Evolutionary conservation across 2,797 vertebrate genomes (phyloP).

Genomic region (Coendou prehensilis): DNA sequence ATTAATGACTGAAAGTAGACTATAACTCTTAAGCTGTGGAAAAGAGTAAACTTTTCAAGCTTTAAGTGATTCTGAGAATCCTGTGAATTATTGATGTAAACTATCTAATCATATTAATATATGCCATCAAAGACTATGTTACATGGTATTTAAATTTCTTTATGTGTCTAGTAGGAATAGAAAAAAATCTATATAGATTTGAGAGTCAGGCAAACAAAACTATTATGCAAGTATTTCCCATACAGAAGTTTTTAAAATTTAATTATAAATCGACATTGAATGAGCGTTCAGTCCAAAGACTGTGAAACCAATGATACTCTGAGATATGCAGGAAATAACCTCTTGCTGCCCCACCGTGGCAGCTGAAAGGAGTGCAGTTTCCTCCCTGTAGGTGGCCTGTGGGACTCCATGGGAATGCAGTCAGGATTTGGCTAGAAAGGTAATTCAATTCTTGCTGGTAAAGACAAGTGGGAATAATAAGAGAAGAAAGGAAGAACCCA

Average conservation of each 20-base stretch:
- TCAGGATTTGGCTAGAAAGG: not conserved
- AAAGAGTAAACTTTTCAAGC: constrained; percentile 4
- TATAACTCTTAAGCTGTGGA: not conserved
- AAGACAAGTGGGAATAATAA: not conserved
- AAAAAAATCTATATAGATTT: not conserved
- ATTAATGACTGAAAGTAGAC: constrained; percentile 26
- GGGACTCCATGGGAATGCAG: not conserved
- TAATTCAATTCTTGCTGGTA: not conserved
- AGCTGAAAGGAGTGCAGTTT: not conserved
- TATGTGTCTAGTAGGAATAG: not conserved
- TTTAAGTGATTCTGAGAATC: constrained; percentile 30
- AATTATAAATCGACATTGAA: not conserved
- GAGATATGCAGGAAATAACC: not conserved
- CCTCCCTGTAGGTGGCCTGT: not conserved
- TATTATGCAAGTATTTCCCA: not conserved
- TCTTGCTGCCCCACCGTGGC: constrained; percentile 72
- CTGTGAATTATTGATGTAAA: constrained; percentile 6
- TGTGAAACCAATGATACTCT: not conserved
- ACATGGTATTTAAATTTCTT: not conserved
- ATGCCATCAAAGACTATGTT: constrained; percentile 31
- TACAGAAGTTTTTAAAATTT: not conserved
- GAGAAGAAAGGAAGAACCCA: not conserved
- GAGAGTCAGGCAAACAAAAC: not conserved
- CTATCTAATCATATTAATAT: not conserved
- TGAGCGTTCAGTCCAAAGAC: not conserved